Evolutionary conservation across 1,140 invertebrate genomes (phyloP).

Genomic region (Antheraea mylitta): DNA sequence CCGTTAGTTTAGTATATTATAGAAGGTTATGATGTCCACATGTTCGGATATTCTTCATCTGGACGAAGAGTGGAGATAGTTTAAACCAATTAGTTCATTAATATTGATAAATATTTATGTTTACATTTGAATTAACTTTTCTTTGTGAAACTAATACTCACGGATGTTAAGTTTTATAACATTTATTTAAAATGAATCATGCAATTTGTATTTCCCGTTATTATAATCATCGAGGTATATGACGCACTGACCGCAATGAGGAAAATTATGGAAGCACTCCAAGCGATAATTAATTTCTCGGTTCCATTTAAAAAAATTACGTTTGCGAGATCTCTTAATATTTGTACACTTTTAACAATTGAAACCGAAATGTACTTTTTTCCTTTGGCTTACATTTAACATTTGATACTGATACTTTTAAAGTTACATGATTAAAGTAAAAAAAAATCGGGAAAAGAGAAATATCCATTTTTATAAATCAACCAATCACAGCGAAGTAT

Average conservation of each 20-base stretch:
- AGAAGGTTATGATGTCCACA: too few species aligned
- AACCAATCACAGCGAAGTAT: too few species aligned
- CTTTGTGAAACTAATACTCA: neutral
- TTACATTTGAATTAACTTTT: neutral
- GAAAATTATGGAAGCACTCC: constrained; percentile 4
- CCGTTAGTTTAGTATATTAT: too few species aligned
- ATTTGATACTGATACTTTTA: too few species aligned
- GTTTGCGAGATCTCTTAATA: neutral
- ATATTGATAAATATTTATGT: neutral
- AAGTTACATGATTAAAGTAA: too few species aligned
- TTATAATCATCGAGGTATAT: constrained; percentile 4
- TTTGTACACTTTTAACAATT: neutral
- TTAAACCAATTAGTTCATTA: too few species aligned
- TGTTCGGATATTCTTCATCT: too few species aligned
- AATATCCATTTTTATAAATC: too few species aligned
- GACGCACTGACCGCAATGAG: constrained; percentile 10
- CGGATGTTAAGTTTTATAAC: neutral
- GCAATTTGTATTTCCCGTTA: constrained; percentile 10
- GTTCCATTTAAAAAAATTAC: neutral
- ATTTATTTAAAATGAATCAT: constrained; percentile 10
- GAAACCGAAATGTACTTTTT: too few species aligned
- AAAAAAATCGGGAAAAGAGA: too few species aligned
- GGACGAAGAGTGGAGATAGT: too few species aligned
- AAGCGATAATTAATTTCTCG: constrained; percentile 3
- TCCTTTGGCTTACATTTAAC: too few species aligned